These are phyloP conservation scores for Hypanus sabinus DNA, from an alignment of 2,113 vertebrate species.

Conservation along the genomic window DNA sequence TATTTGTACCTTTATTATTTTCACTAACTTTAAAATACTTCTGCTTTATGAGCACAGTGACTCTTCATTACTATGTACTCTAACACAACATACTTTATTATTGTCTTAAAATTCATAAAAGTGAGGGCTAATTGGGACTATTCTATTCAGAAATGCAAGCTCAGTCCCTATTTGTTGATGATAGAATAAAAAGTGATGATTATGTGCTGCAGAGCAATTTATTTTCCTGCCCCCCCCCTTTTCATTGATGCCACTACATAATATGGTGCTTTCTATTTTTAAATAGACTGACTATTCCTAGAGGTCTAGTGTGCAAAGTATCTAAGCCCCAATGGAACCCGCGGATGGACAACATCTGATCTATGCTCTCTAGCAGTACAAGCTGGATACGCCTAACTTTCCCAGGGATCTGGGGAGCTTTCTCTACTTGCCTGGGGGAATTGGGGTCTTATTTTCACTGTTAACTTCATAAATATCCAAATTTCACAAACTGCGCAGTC, in stretches of 20 bases:
- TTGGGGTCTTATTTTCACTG: conserved; percentile 25
- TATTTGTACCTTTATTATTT: background rate
- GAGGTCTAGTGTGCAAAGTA: conserved; percentile 8
- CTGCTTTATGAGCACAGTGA: background rate
- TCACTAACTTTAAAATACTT: background rate
- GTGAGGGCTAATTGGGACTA: background rate
- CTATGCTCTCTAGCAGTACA: background rate
- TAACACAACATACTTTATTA: background rate
- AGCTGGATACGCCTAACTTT: background rate
- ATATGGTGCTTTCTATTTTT: background rate
- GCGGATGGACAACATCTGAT: conserved; percentile 14
- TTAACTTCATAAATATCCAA: conserved; percentile 35
- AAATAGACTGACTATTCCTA: conserved; percentile 18
- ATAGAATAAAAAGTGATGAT: background rate
- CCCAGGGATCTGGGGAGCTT: background rate
- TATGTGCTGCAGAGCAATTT: background rate
- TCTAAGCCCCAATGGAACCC: background rate
- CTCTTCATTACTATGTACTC: background rate
- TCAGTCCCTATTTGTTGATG: background rate
- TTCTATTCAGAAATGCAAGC: background rate
- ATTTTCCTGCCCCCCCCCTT: background rate
- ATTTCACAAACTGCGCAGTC: background rate
- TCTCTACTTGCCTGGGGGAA: conserved; percentile 16
- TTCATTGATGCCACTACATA: background rate
- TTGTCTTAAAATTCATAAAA: too few relatives aligned